A percentile compares a stretch with the other conserved stretches of the same genome.
phyloP scores from a whole-genome alignment of 2,113 vertebrate species.

The Chaetorhynchus papuensis region DNA sequence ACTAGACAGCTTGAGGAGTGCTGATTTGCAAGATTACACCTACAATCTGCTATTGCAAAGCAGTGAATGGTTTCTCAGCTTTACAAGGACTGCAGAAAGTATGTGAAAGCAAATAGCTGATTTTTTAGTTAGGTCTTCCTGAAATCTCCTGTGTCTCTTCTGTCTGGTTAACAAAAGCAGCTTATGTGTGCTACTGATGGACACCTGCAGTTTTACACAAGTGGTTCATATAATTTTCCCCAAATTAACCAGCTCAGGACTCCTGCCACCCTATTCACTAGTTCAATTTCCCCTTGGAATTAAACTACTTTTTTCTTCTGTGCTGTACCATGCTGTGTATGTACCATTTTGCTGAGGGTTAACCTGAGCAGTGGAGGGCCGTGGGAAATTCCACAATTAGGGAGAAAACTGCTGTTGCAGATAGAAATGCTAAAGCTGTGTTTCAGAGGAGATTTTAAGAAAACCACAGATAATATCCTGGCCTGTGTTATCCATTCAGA shows the following conservation, averaged over 20 bases:
- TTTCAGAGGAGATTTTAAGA: not conserved
- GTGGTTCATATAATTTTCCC: not conserved
- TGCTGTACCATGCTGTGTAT: not conserved
- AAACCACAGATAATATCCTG: conserved; percentile 1
- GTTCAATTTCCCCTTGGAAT: not conserved
- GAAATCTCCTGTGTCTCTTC: not conserved
- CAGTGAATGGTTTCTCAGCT: not conserved
- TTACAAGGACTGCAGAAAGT: not conserved
- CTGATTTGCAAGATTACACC: not conserved
- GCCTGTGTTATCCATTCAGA: not conserved
- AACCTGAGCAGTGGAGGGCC: not conserved
- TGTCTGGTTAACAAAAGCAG: not conserved
- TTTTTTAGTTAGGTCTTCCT: not conserved
- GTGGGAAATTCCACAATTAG: not conserved
- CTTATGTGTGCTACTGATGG: not conserved
- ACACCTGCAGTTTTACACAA: not conserved
- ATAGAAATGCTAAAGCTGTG: not conserved
- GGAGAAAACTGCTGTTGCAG: not conserved
- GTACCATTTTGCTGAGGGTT: not conserved
- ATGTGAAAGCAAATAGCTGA: not conserved
- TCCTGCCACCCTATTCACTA: not conserved
- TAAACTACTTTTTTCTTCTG: not conserved
- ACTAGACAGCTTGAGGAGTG: not conserved
- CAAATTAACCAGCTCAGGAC: not conserved
- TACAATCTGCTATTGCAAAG: not conserved